Conservation (phyloP, 2,113 vertebrate genomes). For the Pachycephala philippinensis region DNA sequence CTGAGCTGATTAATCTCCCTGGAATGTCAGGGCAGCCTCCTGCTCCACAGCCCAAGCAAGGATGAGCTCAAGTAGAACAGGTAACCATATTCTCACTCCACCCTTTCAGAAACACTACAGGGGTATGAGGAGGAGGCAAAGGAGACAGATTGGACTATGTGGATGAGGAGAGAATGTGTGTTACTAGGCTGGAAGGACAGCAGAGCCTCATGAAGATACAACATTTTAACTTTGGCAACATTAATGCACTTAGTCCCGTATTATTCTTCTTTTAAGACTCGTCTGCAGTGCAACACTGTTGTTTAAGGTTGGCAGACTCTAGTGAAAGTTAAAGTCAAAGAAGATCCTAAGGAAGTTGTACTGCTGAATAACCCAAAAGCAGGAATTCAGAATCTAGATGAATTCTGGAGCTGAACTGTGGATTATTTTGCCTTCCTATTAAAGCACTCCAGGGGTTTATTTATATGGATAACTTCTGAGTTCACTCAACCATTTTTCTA, state of each 20-base stretch:
- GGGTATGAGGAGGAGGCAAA: background rate
- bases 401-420: background rate
- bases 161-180: background rate
- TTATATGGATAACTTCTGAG: background rate
- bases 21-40: background rate
- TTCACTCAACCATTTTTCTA: background rate
- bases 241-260: background rate
- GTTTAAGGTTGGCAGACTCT: background rate
- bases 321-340: background rate
- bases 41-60: background rate
- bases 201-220: background rate
- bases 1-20: background rate
- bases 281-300: background rate
- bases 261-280: background rate
- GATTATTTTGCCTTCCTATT: background rate
- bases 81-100: background rate
- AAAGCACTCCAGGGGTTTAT: background rate
- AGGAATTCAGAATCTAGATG: background rate
- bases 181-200: background rate
- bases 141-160: background rate
- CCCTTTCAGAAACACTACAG: fast-evolving
- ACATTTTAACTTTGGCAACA: background rate
- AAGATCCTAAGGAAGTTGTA: background rate
- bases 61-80: background rate
- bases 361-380: background rate